Base-by-base conservation (phyloP, 2,888 invertebrate genomes). In the Petrolisthes cinctipes region DNA sequence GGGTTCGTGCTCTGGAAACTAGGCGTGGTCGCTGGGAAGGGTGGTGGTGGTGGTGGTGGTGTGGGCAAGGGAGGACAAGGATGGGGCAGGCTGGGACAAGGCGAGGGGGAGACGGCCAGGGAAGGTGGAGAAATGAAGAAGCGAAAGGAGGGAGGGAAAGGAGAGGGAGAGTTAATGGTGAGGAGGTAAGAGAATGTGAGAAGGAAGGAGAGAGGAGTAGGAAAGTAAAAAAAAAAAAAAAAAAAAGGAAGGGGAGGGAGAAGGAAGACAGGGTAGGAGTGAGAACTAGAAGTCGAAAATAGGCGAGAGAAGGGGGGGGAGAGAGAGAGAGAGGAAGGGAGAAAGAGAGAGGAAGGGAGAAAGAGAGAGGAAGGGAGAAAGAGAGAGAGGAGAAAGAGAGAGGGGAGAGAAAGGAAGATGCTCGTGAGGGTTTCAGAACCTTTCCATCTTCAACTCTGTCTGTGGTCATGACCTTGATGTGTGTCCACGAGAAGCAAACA, bases 331-430 rank as follows among this genome's bases (percentile, higher is more conserved):
- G 80, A 57, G 56, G 37, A 37, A 80, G 57, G 37, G 57, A 80
- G 57, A 57, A 61, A 57, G 80, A 80, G 80, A 80, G 56, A 71
- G 71, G 51, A 71, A 82, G 82, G 71, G 82, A 82, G 71, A 82
- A 71, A 82, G 68, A 56, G 82, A 82, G 71, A 71, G 82, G 3
- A 20, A 57, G 51, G 17, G 66, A 37, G 51, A 82, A 53, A 37
- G 37, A 68, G 37, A 82, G 61, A 4, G 23, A 73, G 23, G 23
- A 20, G 61, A 61, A 11, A 20, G 54, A 78, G 51, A 23, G n/a
- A 53, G 17, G 37, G 37, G 20, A 75, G 20, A 20, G 23, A 23
- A 14, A 76, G 20, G 14, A 76, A 23, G 20, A 76, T 37, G 37
- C 37, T 37, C 2, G 37, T 37, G 37, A 37, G 37, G 37, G 37